phyloP scores from a whole-genome alignment of 1,140 invertebrate species.

The Drosophila nebulosa region DNA sequence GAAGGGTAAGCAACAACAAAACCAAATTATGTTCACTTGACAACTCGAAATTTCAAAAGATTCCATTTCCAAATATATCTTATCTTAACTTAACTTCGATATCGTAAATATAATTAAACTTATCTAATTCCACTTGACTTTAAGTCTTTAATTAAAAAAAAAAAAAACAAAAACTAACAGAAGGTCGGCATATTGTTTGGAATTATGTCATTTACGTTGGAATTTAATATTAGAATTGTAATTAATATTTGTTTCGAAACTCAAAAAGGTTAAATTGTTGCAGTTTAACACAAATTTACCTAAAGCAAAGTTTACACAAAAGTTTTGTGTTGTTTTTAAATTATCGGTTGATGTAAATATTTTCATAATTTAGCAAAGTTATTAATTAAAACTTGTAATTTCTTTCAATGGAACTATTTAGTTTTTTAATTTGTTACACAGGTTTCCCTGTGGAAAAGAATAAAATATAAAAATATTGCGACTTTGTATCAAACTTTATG shows the following conservation, averaged over 20 bases:
- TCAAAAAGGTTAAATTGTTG: not conserved
- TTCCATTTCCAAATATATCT: not conserved
- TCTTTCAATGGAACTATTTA: no score
- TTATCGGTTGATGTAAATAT: no score
- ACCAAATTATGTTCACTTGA: not conserved
- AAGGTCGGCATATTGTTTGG: conserved; percentile 12
- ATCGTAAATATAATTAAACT: conserved; percentile 39
- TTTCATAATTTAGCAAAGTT: no score
- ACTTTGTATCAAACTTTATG: no score
- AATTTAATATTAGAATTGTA: not conserved
- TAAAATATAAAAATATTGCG: not conserved
- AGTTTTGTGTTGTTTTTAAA: not conserved
- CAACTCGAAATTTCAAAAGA: not conserved
- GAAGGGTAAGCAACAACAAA: not conserved
- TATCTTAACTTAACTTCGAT: conserved; percentile 21
- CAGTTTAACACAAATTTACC: not conserved
- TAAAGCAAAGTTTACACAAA: not conserved
- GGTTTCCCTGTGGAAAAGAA: not conserved
- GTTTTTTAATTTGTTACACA: no score
- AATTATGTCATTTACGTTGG: not conserved
- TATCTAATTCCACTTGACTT: conserved; percentile 37
- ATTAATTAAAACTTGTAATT: not conserved
- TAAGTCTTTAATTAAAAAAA: conserved; percentile 14
- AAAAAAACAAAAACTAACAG: conserved; percentile 11
- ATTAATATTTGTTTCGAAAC: not conserved